A percentile compares a stretch with the other conserved stretches of the same genome.
Conservation (phyloP, 2,888 invertebrate species). For the Ophion slaviceki region DNA sequence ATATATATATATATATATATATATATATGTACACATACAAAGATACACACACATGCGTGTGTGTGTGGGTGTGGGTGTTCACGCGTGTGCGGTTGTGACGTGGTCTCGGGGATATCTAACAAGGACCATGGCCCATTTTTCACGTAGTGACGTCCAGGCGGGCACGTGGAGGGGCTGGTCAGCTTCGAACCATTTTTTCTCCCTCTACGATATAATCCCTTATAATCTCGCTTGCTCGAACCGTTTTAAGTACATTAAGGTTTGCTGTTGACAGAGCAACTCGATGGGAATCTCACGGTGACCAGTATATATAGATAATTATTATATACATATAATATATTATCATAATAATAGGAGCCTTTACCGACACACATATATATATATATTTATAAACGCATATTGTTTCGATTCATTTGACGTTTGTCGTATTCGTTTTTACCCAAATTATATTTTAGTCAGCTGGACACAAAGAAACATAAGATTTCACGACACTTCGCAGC, state of each 20-base stretch:
- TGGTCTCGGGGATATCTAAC: conserved; percentile 43
- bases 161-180: conserved; percentile 27
- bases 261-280: background rate
- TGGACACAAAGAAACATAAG: too few species aligned
- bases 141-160: conserved; percentile 63
- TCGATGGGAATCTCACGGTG: background rate
- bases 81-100: conserved; percentile 8
- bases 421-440: too few species aligned
- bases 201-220: conserved; percentile 2
- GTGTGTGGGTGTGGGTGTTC: conserved; percentile 8
- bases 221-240: background rate
- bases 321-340: too few species aligned
- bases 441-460: too few species aligned
- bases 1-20: too few species aligned
- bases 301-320: too few species aligned
- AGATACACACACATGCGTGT: background rate
- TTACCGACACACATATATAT: too few species aligned
- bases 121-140: conserved; percentile 67
- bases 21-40: too few species aligned
- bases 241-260: background rate
- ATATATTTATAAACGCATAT: too few species aligned
- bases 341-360: too few species aligned
- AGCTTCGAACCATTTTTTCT: conserved; percentile 16
- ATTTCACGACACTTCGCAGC: too few species aligned
- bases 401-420: too few species aligned